Evolutionary conservation across 2,888 invertebrate species (phyloP).

Genomic region (Epistrophella euchroma): DNA sequence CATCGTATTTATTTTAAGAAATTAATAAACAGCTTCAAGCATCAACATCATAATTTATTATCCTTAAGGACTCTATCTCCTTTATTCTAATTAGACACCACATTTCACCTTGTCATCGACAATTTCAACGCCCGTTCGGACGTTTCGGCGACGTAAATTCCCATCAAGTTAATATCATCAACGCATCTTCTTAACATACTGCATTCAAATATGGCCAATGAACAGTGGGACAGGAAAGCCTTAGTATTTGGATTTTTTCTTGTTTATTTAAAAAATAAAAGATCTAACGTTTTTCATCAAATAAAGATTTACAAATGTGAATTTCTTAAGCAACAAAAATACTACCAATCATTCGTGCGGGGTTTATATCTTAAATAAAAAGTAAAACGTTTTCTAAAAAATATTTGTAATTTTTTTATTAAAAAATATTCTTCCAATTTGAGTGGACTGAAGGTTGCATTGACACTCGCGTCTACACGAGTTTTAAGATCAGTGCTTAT

Average conservation of each 20-base stretch:
- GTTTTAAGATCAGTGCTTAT: too few species aligned
- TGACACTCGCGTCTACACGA: too few species aligned
- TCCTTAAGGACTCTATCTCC: conserved; percentile 26
- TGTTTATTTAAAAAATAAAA: too few species aligned
- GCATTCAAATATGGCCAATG: background rate
- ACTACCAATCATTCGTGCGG: too few species aligned
- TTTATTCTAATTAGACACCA: conserved; percentile 52
- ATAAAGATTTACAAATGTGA: too few species aligned
- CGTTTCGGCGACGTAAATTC: conserved; percentile 67
- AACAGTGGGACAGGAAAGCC: background rate
- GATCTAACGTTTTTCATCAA: too few species aligned
- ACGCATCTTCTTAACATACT: conserved; percentile 27
- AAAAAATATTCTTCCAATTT: too few species aligned
- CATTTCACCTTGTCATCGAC: conserved; percentile 64
- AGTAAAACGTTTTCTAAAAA: too few species aligned
- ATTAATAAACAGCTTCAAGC: background rate
- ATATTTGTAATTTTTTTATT: too few species aligned
- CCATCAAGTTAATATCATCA: conserved; percentile 49
- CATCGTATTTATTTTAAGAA: background rate
- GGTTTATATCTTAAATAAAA: too few species aligned
- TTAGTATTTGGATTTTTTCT: background rate
- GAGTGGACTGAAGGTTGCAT: too few species aligned
- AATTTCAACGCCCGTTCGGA: conserved; percentile 39
- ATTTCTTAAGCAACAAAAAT: too few species aligned
- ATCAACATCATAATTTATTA: conserved; percentile 14